These are phyloP conservation scores for Daboia siamensis DNA, from an alignment of 2,113 vertebrate genomes.

Conservation along the genomic window DNA sequence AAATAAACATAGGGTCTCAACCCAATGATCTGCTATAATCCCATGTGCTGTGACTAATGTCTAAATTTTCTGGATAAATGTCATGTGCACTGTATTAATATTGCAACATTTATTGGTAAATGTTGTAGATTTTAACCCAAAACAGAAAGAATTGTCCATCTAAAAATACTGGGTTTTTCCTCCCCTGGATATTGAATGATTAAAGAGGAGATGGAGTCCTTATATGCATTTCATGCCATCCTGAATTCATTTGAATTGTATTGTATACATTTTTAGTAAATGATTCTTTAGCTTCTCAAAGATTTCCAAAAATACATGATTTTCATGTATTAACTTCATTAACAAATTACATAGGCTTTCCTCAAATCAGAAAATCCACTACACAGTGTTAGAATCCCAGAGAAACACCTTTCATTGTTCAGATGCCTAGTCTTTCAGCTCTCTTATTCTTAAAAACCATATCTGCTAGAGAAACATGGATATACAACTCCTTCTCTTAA, in stretches of 20 bases:
- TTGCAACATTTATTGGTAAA: neutral
- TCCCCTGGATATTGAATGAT: neutral
- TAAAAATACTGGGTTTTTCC: neutral
- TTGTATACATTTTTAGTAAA: neutral
- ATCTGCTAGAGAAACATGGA: neutral
- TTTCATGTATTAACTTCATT: neutral
- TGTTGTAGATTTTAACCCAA: neutral
- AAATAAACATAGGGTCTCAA: neutral
- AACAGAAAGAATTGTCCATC: neutral
- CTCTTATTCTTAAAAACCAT: neutral
- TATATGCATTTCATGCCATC: neutral
- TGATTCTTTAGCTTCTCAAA: neutral
- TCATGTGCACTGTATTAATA: neutral
- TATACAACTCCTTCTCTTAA: neutral
- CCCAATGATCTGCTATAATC: neutral
- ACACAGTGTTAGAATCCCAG: neutral
- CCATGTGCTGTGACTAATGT: neutral
- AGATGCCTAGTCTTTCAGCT: neutral
- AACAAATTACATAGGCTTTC: neutral
- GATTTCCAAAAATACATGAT: neutral
- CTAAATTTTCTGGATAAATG: neutral
- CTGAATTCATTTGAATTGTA: neutral
- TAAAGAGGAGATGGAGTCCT: neutral
- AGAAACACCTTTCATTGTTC: neutral
- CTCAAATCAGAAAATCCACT: neutral